Conservation (phyloP, 2,797 vertebrate species). For the Hydrolagus colliei region DNA sequence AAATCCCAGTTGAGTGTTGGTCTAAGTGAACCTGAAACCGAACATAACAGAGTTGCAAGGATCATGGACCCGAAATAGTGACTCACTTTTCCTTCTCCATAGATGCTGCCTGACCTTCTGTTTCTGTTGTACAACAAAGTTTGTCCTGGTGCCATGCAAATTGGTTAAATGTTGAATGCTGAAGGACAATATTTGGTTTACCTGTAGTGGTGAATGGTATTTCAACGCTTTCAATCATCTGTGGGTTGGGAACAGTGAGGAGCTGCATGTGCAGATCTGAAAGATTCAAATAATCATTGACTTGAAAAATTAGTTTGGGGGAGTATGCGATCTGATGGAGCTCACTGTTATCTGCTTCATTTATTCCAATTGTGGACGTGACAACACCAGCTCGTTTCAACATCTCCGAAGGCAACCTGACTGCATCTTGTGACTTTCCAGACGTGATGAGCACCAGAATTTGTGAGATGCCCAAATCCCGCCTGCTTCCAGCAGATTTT, state of each 20-base stretch:
- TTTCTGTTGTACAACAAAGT: too few relatives aligned
- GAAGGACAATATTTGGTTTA: too few relatives aligned
- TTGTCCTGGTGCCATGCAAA: too few relatives aligned
- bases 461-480: constrained; percentile 7
- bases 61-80: too few relatives aligned
- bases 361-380: constrained; percentile 14
- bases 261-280: not conserved
- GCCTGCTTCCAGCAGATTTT: constrained; percentile 24
- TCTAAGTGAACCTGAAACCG: too few relatives aligned
- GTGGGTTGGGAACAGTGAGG: not conserved
- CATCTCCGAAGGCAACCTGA: not conserved
- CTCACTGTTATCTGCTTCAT: not conserved
- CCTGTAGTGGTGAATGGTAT: not conserved
- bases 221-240: not conserved
- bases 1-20: too few relatives aligned
- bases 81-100: too few relatives aligned
- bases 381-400: constrained; percentile 19
- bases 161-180: too few relatives aligned
- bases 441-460: constrained; percentile 24
- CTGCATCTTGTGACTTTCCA: constrained; percentile 17
- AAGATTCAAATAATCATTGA: not conserved
- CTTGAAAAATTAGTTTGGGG: constrained; percentile 5
- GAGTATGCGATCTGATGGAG: constrained; percentile 27
- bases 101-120: too few relatives aligned
- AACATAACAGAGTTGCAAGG: too few relatives aligned